Evolutionary conservation across 2,113 vertebrate species (phyloP), one percentile per base, ranked within the genome.

Genomic region (Nyctibius bracteatus): DNA sequence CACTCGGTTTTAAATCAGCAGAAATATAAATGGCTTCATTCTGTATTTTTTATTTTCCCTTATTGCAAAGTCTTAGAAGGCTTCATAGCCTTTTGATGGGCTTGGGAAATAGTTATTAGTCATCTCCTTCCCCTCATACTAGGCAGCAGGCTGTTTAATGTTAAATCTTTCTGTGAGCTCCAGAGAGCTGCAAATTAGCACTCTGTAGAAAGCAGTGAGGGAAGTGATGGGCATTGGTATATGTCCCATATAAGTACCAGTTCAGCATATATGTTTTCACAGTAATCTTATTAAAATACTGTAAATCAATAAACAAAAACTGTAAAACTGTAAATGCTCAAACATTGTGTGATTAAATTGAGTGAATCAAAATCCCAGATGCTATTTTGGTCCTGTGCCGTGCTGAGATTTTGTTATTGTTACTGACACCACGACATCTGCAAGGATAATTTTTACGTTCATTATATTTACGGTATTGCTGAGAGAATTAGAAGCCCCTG

Each of bases 371-470:
- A 97, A 96, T 95, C 95, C 94, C 97, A 98, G 94, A 97, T 97
- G 97, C 82, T 98, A 95, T 97, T 97, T 94, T 92, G 57, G 90
- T 97, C 90, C 81, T 95, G 59, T 88, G 89, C 57, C 25, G 15
- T 92, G 80, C 87, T 89, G 92, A 96, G 97, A 96, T 93, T 97
- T 97, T 97, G 96, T 98, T 98, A 97, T 97, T 97, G 96, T 97
- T 97, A 97, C 92, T 95, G 96, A 97, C 96, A 97, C 61, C 51
- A 86, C 88, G 97, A 96, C 97, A 98, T 97, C 97, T 98, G 97
- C 96, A 97, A 95, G 96, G 97, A 97, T 98, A 96, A 98, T 98
- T 98, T 98, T 98, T 97, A 93, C 14, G 33, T 98, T 98, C 96
- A 96, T 97, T 97, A 97, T 98, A 98, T 98, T 97, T 98, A 97